Percentiles rank a stretch among this genome's conserved stretches.
Conservation (phyloP, 2,888 invertebrate species). For the Pristionchus entomophagus region DNA sequence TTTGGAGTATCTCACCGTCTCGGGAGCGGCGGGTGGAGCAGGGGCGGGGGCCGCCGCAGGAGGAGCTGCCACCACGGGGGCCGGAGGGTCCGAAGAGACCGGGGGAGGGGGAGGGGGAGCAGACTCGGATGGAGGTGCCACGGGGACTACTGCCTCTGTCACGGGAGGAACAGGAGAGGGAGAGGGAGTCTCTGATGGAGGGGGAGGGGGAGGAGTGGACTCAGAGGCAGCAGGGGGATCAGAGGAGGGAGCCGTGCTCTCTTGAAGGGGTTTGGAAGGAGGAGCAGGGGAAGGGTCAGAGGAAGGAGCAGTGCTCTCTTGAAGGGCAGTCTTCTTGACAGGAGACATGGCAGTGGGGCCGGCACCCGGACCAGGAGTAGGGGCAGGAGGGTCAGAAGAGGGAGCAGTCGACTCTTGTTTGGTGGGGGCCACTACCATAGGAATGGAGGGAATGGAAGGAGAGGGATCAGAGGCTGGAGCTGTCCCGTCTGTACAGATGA, state of each 20-base stretch:
- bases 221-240: constrained; percentile 45
- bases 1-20: background rate
- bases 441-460: background rate
- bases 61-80: background rate
- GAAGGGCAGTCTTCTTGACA: constrained; percentile 8
- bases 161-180: constrained; percentile 43
- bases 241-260: constrained; percentile 43
- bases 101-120: constrained; percentile 47
- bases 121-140: constrained; percentile 28
- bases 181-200: constrained; percentile 20
- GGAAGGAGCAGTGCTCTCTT: constrained; percentile 31
- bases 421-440: background rate
- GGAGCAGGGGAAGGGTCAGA: constrained; percentile 27
- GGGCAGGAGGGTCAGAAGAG: constrained; percentile 2
- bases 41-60: background rate
- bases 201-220: constrained; percentile 28
- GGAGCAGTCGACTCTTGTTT: constrained; percentile 16
- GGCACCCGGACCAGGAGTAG: background rate
- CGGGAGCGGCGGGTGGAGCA: constrained; percentile 3
- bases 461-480: background rate
- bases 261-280: background rate
- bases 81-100: background rate
- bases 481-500: constrained; percentile 2
- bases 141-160: constrained; percentile 43
- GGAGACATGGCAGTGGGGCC: background rate